phyloP scores from a whole-genome alignment of 2,797 vertebrate genomes.

The Tachyglossus aculeatus region DNA sequence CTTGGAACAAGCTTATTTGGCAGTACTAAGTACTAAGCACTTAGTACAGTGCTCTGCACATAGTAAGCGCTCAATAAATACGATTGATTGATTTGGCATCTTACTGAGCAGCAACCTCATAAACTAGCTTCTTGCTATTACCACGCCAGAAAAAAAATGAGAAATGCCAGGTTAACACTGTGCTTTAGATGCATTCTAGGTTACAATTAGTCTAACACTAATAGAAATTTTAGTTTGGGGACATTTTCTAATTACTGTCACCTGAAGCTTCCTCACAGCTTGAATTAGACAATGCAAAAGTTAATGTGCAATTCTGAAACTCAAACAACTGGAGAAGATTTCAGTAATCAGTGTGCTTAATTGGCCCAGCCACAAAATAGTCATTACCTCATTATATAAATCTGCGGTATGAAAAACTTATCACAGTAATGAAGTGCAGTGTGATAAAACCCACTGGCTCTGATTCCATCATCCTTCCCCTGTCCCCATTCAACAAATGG shows the following conservation, averaged over 20 bases:
- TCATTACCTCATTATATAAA: slow-evolving; percentile 6
- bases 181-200: background rate
- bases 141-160: slow-evolving; percentile 32
- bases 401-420: background rate
- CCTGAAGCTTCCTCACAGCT: background rate
- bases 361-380: background rate
- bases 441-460: background rate
- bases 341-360: too few relatives aligned
- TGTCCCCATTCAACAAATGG: background rate
- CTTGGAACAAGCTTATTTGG: slow-evolving; percentile 22
- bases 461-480: background rate
- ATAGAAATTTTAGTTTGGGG: background rate
- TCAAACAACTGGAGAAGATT: background rate
- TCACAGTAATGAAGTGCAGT: background rate
- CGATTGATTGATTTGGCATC: too few relatives aligned
- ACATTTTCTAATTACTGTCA: background rate
- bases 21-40: too few relatives aligned
- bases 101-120: too few relatives aligned
- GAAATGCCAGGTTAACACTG: background rate
- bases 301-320: background rate
- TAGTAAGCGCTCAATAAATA: too few relatives aligned
- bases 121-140: background rate
- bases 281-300: background rate
- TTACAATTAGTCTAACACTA: background rate
- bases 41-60: too few relatives aligned